A percentile compares a stretch with the other conserved stretches of the same genome.
Evolutionary conservation across 2,888 invertebrate species (phyloP).

Genomic region (Drosophila barbarae): DNA sequence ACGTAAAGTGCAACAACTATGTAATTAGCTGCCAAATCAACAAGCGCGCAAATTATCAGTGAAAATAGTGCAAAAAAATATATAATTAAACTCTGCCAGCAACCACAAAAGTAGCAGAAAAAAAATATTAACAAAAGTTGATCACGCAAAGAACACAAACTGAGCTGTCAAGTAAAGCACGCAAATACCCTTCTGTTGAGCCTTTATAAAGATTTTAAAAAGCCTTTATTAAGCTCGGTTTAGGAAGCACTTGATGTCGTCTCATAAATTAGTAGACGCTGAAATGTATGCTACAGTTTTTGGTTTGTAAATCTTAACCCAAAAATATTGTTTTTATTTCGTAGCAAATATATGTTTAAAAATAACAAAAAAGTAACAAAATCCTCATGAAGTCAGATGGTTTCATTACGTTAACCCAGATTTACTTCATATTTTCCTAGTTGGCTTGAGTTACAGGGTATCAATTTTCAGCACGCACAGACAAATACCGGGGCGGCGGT

Average conservation of each 20-base stretch:
- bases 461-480: constrained; percentile 14
- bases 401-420: neutral
- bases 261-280: too few relatives aligned
- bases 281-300: neutral
- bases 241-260: neutral
- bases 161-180: neutral
- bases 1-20: constrained; percentile 58
- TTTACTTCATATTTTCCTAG: neutral
- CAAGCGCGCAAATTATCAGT: constrained; percentile 56
- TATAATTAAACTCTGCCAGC: constrained; percentile 15
- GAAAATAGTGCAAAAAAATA: constrained; percentile 34
- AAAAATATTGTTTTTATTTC: too few relatives aligned
- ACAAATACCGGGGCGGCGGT: constrained; percentile 18
- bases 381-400: neutral
- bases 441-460: constrained; percentile 14
- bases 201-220: neutral
- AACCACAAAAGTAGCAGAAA: constrained; percentile 10
- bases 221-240: neutral
- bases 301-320: neutral
- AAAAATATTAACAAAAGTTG: constrained; percentile 14
- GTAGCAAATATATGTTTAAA: too few relatives aligned
- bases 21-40: constrained; percentile 69
- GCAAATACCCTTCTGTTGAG: constrained; percentile 14
- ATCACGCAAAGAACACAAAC: constrained; percentile 24
- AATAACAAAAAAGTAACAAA: neutral